These are phyloP conservation scores for Neopipo cinnamomea DNA, from an alignment of 2,113 vertebrate species.

Conservation along the genomic window DNA sequence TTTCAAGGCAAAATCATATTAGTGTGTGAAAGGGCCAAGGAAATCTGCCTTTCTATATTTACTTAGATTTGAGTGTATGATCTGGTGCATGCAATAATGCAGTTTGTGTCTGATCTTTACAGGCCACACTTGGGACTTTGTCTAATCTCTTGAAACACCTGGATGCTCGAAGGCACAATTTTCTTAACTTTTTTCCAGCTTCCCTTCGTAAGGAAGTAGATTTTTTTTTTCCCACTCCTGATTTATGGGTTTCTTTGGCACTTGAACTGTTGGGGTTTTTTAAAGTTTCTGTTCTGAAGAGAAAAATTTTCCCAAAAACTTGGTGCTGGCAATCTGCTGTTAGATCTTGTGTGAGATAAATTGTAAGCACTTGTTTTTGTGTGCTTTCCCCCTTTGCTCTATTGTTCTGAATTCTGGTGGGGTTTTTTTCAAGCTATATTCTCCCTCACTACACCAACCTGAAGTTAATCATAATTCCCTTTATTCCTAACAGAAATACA, in stretches of 20 bases:
- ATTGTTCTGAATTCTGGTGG: neutral
- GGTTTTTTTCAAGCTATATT: neutral
- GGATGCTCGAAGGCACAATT: neutral
- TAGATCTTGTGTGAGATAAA: neutral
- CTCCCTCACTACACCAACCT: neutral
- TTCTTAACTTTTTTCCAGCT: neutral
- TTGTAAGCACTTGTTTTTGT: neutral
- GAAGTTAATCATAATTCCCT: neutral
- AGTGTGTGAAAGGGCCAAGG: neutral
- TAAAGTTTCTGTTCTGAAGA: neutral
- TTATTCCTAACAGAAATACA: neutral
- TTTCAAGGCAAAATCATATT: neutral
- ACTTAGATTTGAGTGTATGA: neutral
- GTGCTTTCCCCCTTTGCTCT: neutral
- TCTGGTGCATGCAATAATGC: neutral
- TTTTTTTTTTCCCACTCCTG: neutral
- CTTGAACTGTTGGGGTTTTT: neutral
- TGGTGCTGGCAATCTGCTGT: neutral
- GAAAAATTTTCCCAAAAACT: neutral
- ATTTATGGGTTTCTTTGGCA: neutral
- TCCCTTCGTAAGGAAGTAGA: neutral
- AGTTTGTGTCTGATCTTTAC: neutral
- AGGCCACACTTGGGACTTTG: neutral
- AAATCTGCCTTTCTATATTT: neutral
- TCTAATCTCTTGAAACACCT: neutral